Evolutionary conservation across 2,888 invertebrate species (phyloP), one percentile per base, ranked within the genome.

Genomic region (Drosophila barbarae): DNA sequence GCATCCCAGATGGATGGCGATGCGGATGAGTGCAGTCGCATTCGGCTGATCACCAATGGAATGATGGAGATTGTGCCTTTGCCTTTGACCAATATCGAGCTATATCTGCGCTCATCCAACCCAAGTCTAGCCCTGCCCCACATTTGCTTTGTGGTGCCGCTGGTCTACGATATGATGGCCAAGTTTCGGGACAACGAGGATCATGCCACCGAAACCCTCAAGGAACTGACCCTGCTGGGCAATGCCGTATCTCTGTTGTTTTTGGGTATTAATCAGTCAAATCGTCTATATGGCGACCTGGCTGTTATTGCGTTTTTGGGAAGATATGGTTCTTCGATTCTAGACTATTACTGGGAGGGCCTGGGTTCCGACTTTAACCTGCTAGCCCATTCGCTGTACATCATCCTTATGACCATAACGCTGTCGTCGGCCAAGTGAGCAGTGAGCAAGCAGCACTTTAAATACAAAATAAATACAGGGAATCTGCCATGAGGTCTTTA

Each of bases 241-340:
- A 87, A 87, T 53, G 75, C 87, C 5, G 78, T 86, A 0, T 87
- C 87, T 0, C 44, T 87, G 59, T 64, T 84, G 0, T 87, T 85
- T 13, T 69, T 86, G 35, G 79, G 85, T 2, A 72, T 85, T 10
- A 87, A 86, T 47, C 77, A 84, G 56, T 64, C 66, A 1, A 84
- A 71, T 21, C 59, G 65, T 5, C 26, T 73, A 0, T 86, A 80
- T 12, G 76, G 76, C 2, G 52, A 56, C 1, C 74, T 87, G 79
- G 78, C 87, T 0, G 55, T 79, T 4, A 51, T 80, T 13, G 85
- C 80, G 3, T 77, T 85, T 32, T 54, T 56, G 3, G 73, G 83
- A 2, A 70, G 80, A 1, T 83, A 77, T 47, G 81, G 76, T 2
- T 60, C 86, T 30, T 47, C 68, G 13, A 18, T 84, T 23, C 46